These are phyloP conservation scores for Chymomyza costata DNA, from an alignment of 1,140 invertebrate species.

Conservation along the genomic window DNA sequence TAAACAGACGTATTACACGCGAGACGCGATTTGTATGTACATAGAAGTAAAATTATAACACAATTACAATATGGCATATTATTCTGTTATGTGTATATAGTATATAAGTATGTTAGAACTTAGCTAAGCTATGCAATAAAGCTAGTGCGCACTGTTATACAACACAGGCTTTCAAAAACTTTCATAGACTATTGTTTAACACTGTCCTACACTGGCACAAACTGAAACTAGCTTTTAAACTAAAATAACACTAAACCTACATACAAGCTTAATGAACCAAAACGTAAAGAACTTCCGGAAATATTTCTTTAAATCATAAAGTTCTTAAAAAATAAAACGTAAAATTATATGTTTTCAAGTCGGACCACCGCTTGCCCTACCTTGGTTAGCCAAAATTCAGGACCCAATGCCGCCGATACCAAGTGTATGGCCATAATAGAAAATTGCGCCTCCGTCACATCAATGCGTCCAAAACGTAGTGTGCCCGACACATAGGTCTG, in stretches of 20 bases:
- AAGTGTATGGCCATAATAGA: constrained; percentile 93
- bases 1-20: too few species aligned
- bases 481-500: constrained; percentile 98
- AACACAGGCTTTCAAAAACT: too few species aligned
- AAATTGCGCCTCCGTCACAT: constrained; percentile 99
- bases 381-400: constrained; percentile 88
- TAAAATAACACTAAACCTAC: constrained; percentile 16
- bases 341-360: background rate
- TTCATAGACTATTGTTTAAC: too few species aligned
- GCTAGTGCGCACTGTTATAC: too few species aligned
- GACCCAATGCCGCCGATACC: constrained; percentile 90
- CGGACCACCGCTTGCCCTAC: constrained; percentile 76
- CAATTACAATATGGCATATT: too few species aligned
- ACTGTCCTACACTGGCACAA: too few species aligned
- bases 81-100: too few species aligned
- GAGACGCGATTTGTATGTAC: too few species aligned
- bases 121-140: too few species aligned
- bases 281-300: constrained; percentile 56
- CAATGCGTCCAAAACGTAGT: constrained; percentile 94
- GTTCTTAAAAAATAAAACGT: constrained; percentile 1
- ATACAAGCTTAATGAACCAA: constrained; percentile 10
- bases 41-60: too few species aligned
- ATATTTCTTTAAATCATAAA: constrained; percentile 28
- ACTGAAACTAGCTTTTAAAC: too few species aligned
- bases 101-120: too few species aligned